A percentile compares a stretch with the other conserved stretches of the same genome.
phyloP scores from a whole-genome alignment of 2,797 vertebrate species.

The Anabas testudineus region DNA sequence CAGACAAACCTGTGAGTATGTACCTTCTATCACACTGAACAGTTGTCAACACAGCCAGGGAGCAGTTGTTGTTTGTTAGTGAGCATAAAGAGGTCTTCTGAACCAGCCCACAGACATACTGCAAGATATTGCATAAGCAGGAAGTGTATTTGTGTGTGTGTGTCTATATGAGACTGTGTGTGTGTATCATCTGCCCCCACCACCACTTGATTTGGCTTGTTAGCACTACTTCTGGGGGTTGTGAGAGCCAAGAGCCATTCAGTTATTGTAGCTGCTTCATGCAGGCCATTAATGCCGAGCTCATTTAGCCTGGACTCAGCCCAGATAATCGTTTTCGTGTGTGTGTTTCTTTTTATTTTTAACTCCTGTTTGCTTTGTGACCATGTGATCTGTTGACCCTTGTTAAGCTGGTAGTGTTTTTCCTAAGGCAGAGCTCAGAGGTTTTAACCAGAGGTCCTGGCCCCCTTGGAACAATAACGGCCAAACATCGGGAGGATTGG shows the following conservation, averaged over 20 bases:
- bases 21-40: conserved; percentile 51
- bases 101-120: conserved; percentile 33
- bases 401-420: conserved; percentile 18
- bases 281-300: conserved; percentile 52
- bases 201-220: conserved; percentile 69
- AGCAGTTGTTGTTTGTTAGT: conserved; percentile 63
- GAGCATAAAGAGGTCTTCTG: conserved; percentile 47
- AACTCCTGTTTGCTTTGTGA: conserved; percentile 29
- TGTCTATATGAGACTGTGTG: conserved; percentile 10
- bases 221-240: conserved; percentile 64
- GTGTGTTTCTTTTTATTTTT: conserved; percentile 6
- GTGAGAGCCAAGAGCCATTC: conserved; percentile 53
- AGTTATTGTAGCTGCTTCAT: conserved; percentile 55
- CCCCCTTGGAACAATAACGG: too few species aligned
- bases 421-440: conserved; percentile 21
- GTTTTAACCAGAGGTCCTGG: conserved; percentile 26
- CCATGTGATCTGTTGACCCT: conserved; percentile 44
- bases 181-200: conserved; percentile 26
- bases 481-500: conserved; percentile 54
- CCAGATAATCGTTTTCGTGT: conserved; percentile 21
- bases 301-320: conserved; percentile 48
- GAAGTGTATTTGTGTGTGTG: conserved; percentile 4
- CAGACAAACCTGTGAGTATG: conserved; percentile 25
- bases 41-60: conserved; percentile 56
- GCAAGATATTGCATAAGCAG: conserved; percentile 42